These are phyloP conservation scores for Trachelus iudaicus DNA, from an alignment of 2,888 invertebrate species.

Conservation along the genomic window DNA sequence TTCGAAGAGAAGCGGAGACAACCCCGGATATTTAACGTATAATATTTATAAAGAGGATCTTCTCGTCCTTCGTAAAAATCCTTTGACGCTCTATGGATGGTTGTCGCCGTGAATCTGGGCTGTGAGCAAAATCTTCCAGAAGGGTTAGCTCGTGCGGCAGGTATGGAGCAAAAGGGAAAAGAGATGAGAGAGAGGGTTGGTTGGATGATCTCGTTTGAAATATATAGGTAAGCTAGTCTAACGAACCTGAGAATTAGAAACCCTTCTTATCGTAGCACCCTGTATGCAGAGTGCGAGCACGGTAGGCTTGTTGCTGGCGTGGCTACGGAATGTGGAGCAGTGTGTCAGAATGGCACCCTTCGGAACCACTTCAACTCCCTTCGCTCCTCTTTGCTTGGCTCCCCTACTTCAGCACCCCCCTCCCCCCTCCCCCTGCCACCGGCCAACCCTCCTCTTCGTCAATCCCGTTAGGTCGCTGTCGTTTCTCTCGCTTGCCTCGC, in stretches of 20 bases:
- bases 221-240: not conserved
- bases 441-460: constrained; percentile 12
- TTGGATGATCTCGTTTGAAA: not conserved
- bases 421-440: not conserved
- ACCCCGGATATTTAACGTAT: not conserved
- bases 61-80: not conserved
- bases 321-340: constrained; percentile 57
- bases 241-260: not conserved
- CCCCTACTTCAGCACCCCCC: constrained; percentile 11
- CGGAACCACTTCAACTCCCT: constrained; percentile 35
- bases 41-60: not conserved
- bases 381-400: constrained; percentile 6
- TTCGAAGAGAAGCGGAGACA: not conserved
- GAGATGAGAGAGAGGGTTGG: not conserved
- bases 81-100: not conserved
- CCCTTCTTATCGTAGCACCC: not conserved
- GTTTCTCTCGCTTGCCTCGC: constrained; percentile 21
- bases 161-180: not conserved
- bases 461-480: constrained; percentile 14
- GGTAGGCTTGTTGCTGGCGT: constrained; percentile 26
- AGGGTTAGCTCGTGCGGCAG: not conserved
- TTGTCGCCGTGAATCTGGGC: not conserved
- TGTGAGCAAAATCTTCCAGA: not conserved
- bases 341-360: constrained; percentile 56
- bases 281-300: not conserved